A percentile compares a stretch with the other conserved stretches of the same genome.
Conservation (phyloP, 1,140 invertebrate genomes). For the Atopsyche davidsoni region DNA sequence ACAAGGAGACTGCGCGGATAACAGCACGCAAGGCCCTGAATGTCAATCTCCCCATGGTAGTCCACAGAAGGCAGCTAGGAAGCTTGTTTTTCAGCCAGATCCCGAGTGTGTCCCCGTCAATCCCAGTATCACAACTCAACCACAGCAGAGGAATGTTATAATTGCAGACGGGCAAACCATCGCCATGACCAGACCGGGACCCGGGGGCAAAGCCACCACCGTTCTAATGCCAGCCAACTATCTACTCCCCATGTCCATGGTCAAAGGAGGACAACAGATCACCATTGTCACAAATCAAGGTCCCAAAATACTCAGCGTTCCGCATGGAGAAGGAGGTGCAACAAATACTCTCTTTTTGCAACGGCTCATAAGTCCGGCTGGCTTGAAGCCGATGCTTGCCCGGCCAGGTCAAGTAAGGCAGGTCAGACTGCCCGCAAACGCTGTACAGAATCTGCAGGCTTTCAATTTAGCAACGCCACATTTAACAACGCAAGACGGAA, state of each 20-base stretch:
- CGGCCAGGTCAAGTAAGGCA: conserved; percentile 43
- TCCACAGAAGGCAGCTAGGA: conserved; percentile 42
- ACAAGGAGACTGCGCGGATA: conserved; percentile 47
- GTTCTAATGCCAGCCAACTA: conserved; percentile 64
- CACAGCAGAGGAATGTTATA: conserved; percentile 49
- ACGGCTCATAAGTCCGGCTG: conserved; percentile 42
- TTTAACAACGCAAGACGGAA: conserved; percentile 35
- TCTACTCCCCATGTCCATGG: conserved; percentile 60
- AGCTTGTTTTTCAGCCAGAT: conserved; percentile 41
- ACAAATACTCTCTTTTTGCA: conserved; percentile 50
- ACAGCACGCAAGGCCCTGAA: conserved; percentile 37
- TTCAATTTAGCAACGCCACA: conserved; percentile 39
- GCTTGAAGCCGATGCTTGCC: conserved; percentile 42
- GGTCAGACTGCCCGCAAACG: conserved; percentile 42
- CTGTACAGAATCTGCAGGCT: conserved; percentile 44
- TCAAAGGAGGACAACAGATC: conserved; percentile 64
- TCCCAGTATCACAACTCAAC: conserved; percentile 13
- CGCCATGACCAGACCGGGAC: conserved; percentile 41
- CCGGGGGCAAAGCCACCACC: conserved; percentile 51
- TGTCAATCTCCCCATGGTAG: conserved; percentile 46
- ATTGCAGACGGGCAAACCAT: conserved; percentile 51
- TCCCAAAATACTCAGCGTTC: conserved; percentile 57
- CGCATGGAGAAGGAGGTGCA: conserved; percentile 39
- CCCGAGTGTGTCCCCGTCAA: conserved; percentile 25
- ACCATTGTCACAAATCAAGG: conserved; percentile 62